Conservation (phyloP, 2,113 vertebrate species). For the Rhabdornis inornatus region DNA sequence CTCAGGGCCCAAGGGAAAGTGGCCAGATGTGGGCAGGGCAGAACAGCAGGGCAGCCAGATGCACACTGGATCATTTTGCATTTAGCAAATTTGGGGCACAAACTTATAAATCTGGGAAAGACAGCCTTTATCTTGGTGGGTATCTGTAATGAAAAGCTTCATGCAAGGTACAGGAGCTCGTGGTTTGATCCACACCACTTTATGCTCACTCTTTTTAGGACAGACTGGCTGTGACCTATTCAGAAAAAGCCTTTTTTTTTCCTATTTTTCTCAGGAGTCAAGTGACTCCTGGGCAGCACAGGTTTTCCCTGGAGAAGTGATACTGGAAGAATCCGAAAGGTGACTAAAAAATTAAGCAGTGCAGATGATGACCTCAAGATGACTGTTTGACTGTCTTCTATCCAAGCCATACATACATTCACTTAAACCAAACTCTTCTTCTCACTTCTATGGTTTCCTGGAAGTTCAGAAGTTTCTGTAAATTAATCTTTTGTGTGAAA, state of each 20-base stretch:
- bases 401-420: neutral
- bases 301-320: neutral
- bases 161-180: neutral
- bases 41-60: neutral
- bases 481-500: neutral
- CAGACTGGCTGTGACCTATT: neutral
- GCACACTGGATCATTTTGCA: neutral
- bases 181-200: neutral
- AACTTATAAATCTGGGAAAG: neutral
- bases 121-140: neutral
- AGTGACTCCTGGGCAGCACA: neutral
- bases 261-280: neutral
- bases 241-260: neutral
- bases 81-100: neutral
- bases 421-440: neutral
- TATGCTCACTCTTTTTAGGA: neutral
- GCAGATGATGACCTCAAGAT: neutral
- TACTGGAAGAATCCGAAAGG: neutral
- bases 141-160: neutral
- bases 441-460: neutral
- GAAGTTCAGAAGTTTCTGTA: neutral
- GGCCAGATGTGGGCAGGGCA: neutral
- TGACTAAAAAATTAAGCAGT: neutral
- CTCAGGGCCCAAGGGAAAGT: neutral
- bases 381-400: neutral